A percentile compares a stretch with the other conserved stretches of the same genome.
Conservation (phyloP, 1,140 invertebrate genomes). For the Antheraea mylitta region DNA sequence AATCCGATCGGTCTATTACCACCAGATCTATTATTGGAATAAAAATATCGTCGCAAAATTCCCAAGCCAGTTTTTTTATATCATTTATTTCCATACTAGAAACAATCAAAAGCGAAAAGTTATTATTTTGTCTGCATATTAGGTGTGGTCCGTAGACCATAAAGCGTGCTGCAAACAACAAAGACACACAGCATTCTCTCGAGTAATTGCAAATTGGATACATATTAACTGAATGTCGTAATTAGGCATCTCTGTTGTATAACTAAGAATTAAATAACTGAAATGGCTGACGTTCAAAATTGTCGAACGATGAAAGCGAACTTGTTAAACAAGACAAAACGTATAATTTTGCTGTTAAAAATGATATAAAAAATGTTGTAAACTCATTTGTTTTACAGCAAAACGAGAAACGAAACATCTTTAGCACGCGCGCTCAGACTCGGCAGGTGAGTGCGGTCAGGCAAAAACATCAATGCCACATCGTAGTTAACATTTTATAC, state of each 20-base stretch:
- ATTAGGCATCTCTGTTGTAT: not conserved
- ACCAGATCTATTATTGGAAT: too few species aligned
- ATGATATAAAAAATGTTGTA: not conserved
- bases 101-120: not conserved
- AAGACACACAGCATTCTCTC: not conserved
- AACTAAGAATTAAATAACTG: not conserved
- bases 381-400: not conserved
- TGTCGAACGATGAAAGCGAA: not conserved
- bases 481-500: not conserved
- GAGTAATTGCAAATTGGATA: not conserved
- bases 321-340: slow-evolving; percentile 2
- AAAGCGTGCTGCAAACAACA: not conserved
- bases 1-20: too few species aligned
- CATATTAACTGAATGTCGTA: not conserved
- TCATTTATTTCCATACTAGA: too few species aligned
- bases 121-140: not conserved
- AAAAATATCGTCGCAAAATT: too few species aligned
- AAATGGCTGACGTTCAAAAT: not conserved
- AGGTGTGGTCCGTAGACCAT: not conserved
- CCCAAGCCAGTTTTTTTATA: too few species aligned
- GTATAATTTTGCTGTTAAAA: slow-evolving; percentile 3
- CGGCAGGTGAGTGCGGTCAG: not conserved
- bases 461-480: not conserved
- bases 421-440: not conserved
- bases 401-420: not conserved